Conservation (phyloP, 37 sponge, comb jelly and placozoan species). For the Ephydatia muelleri region DNA sequence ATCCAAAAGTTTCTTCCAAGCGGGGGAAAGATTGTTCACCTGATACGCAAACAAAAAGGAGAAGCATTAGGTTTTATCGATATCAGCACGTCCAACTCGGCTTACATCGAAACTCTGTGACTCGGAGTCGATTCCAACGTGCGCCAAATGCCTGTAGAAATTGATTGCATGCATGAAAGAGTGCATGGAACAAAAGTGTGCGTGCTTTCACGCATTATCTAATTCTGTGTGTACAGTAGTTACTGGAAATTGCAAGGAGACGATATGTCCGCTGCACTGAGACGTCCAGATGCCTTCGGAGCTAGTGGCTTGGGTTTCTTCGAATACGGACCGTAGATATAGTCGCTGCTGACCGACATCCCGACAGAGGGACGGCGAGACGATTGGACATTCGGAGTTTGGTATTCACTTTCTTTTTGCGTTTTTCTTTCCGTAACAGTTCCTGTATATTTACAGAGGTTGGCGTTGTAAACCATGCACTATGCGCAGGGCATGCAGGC, state of each 20-base stretch:
- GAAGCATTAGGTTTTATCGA: no score
- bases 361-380: no score
- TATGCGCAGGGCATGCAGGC: no score
- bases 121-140: slow-evolving; percentile 87
- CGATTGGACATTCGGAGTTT: no score
- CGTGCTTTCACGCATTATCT: no score
- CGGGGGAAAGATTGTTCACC: slow-evolving; percentile 76
- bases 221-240: slow-evolving; percentile 2
- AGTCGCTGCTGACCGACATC: background rate
- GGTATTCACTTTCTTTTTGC: no score
- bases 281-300: background rate
- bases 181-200: no score
- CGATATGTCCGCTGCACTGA: slow-evolving; percentile 90
- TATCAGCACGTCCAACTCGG: background rate
- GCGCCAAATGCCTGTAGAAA: slow-evolving; percentile 67
- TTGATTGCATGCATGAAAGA: background rate
- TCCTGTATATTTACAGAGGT: no score
- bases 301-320: background rate
- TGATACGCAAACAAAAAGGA: background rate
- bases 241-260: slow-evolving; percentile 87
- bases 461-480: no score
- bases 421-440: no score
- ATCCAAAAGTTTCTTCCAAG: slow-evolving; percentile 85
- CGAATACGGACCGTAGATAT: background rate
- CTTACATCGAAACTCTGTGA: slow-evolving; percentile 85